Percentiles rank a stretch among this genome's conserved stretches.
Evolutionary conservation across 2,113 vertebrate species (phyloP).

Genomic region (Oenanthe oenanthe): DNA sequence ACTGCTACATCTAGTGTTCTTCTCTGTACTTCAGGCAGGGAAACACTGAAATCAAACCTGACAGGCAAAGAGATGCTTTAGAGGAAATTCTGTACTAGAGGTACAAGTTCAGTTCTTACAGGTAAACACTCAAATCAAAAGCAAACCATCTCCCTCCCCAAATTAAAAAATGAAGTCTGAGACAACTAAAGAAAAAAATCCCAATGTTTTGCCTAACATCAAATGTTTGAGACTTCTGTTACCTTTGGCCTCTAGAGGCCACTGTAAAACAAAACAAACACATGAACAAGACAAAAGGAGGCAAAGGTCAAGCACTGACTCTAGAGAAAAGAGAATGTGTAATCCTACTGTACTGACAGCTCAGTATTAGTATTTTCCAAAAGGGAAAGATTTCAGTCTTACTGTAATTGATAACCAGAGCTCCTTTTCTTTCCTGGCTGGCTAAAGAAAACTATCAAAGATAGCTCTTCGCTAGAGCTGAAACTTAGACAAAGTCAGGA

Average conservation of each 20-base stretch:
- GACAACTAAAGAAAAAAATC: not conserved
- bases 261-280: not conserved
- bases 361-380: not conserved
- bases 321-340: not conserved
- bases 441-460: not conserved
- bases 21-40: conserved; percentile 87
- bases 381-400: not conserved
- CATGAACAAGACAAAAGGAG: not conserved
- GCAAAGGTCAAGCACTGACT: not conserved
- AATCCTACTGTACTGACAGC: not conserved
- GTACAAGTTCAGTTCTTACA: not conserved
- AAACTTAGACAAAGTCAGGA: not conserved
- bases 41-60: conserved; percentile 94
- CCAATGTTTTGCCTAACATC: not conserved
- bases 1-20: conserved; percentile 93
- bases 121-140: not conserved
- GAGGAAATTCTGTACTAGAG: not conserved
- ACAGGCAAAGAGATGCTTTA: not conserved
- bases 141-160: not conserved
- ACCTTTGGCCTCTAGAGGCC: not conserved
- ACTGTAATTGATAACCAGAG: not conserved
- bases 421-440: not conserved
- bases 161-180: not conserved
- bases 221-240: not conserved
- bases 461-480: not conserved